These are phyloP conservation scores for Chloroceryle aenea DNA, from an alignment of 2,113 vertebrate species.

Conservation along the genomic window DNA sequence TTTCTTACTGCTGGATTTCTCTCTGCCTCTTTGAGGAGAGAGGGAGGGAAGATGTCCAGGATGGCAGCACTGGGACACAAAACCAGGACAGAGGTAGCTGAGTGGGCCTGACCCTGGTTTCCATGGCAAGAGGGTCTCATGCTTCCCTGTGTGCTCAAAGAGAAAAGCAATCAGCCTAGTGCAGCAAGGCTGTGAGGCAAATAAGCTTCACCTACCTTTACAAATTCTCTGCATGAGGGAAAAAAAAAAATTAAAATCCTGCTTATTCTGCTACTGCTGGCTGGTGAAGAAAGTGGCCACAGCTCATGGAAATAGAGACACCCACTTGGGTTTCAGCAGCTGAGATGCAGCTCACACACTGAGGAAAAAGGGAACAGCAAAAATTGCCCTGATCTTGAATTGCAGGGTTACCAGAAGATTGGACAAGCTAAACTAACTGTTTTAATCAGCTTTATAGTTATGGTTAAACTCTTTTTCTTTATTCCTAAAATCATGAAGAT, in stretches of 20 bases:
- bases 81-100: not conserved
- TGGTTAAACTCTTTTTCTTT: not conserved
- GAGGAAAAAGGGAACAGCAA: not conserved
- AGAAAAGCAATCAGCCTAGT: not conserved
- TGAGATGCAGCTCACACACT: not conserved
- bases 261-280: not conserved
- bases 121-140: not conserved
- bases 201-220: not conserved
- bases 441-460: not conserved
- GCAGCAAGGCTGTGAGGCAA: not conserved
- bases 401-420: not conserved
- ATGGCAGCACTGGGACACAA: not conserved
- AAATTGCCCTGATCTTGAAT: not conserved
- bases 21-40: not conserved
- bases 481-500: not conserved
- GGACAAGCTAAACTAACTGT: not conserved
- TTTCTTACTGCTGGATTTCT: not conserved
- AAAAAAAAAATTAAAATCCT: not conserved
- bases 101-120: not conserved
- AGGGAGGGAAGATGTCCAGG: not conserved
- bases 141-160: not conserved
- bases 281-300: not conserved
- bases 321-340: not conserved
- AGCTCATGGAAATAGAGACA: accelerated
- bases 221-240: not conserved